Evolutionary conservation across 2,113 vertebrate species (phyloP).

Genomic region (Notiomystis cincta): DNA sequence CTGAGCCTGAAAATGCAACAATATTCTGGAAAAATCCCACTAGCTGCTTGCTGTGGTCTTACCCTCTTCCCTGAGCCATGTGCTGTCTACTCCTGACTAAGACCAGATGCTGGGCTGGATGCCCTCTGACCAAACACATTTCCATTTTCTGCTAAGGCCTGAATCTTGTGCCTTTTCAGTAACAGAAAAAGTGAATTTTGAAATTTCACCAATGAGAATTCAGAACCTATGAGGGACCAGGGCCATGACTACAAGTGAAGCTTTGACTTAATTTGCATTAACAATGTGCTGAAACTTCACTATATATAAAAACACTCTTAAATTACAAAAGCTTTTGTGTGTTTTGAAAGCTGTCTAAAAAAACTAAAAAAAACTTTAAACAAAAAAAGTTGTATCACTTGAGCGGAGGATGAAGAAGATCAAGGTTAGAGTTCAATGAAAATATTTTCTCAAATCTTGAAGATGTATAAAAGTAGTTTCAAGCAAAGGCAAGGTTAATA

Average conservation of each 20-base stretch:
- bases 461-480: neutral
- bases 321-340: neutral
- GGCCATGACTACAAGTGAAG: neutral
- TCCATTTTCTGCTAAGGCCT: neutral
- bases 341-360: neutral
- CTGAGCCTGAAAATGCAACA: neutral
- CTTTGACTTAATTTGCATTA: neutral
- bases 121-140: neutral
- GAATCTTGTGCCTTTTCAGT: neutral
- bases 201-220: neutral
- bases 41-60: accelerated
- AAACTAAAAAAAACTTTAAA: neutral
- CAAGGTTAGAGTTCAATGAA: neutral
- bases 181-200: neutral
- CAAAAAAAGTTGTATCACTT: neutral
- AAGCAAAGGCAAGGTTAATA: neutral
- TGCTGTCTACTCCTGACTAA: neutral
- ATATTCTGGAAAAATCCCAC: neutral
- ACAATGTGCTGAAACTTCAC: neutral
- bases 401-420: neutral
- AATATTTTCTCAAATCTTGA: neutral
- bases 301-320: neutral
- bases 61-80: accelerated
- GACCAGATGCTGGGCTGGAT: neutral
- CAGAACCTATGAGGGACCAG: neutral